phyloP scores from a whole-genome alignment of 2,113 vertebrate genomes.

The Lepisosteus oculatus region DNA sequence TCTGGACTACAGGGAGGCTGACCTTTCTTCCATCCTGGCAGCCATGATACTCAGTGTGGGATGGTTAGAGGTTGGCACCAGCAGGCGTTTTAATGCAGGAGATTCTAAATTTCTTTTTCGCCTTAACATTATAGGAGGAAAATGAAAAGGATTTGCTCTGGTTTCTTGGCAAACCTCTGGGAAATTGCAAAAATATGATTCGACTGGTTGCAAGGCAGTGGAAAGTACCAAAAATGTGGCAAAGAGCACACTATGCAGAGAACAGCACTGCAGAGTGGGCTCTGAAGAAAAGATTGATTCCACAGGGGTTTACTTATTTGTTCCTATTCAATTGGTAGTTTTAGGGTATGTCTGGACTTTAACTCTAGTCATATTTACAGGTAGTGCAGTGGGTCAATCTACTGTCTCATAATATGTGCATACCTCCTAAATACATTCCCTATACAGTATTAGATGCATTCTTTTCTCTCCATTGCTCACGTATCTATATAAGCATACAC shows the following conservation, averaged over 20 bases:
- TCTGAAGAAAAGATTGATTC: too few species aligned
- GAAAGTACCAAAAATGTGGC: constrained; percentile 60
- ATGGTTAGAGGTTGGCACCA: constrained; percentile 24
- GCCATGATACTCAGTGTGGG: constrained; percentile 4
- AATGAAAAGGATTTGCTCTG: not conserved
- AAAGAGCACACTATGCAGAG: constrained; percentile 15
- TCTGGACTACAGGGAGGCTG: too few species aligned
- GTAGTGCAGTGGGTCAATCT: too few species aligned
- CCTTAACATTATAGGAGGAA: not conserved
- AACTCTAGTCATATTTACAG: too few species aligned
- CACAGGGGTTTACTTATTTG: too few species aligned
- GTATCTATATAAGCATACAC: not conserved
- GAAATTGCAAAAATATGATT: constrained; percentile 45
- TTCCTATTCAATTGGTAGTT: too few species aligned
- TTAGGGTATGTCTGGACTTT: too few species aligned
- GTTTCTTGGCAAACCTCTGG: constrained; percentile 27
- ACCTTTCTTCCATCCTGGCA: not conserved
- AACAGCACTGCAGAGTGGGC: too few species aligned
- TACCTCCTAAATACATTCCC: too few species aligned
- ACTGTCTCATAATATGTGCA: too few species aligned
- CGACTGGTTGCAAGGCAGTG: constrained; percentile 34
- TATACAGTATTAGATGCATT: too few species aligned
- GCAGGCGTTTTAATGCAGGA: constrained; percentile 42
- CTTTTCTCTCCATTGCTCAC: not conserved
- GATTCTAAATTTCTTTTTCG: constrained; percentile 24